These are phyloP conservation scores for Vidua macroura DNA, from an alignment of 2,113 vertebrate species.

Conservation along the genomic window DNA sequence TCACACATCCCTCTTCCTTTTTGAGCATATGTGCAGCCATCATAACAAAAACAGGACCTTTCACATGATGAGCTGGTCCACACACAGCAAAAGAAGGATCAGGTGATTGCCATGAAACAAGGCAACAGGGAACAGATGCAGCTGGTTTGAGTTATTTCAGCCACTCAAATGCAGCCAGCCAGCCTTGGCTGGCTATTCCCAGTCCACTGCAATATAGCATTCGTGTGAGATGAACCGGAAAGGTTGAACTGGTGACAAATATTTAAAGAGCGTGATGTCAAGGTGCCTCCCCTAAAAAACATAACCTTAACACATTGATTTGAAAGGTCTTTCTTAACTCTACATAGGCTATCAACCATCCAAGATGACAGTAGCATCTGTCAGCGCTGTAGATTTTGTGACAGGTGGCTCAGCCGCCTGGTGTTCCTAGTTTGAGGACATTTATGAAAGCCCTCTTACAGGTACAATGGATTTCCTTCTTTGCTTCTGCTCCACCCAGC, in stretches of 20 bases:
- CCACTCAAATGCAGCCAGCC: not conserved
- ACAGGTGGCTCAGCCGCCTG: not conserved
- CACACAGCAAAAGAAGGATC: not conserved
- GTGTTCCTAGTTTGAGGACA: not conserved
- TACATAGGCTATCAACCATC: not conserved
- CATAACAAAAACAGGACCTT: not conserved
- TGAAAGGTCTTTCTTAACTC: not conserved
- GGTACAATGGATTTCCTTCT: not conserved
- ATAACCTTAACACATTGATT: not conserved
- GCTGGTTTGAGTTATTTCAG: not conserved
- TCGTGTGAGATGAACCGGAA: not conserved
- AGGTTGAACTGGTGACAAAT: not conserved
- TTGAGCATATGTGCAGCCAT: accelerated
- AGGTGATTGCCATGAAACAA: not conserved
- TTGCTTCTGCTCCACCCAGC: not conserved
- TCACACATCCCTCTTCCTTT: not conserved
- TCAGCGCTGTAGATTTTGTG: not conserved
- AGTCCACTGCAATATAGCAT: not conserved
- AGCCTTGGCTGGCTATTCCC: constrained; percentile 4
- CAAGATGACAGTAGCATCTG: not conserved
- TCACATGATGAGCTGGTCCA: not conserved
- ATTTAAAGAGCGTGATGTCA: not conserved
- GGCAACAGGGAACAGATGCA: not conserved
- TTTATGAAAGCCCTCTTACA: not conserved
- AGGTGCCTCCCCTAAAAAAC: not conserved